A percentile compares a stretch with the other conserved stretches of the same genome.
phyloP scores from a whole-genome alignment of 1,140 invertebrate genomes.

The Bombus confusus region DNA sequence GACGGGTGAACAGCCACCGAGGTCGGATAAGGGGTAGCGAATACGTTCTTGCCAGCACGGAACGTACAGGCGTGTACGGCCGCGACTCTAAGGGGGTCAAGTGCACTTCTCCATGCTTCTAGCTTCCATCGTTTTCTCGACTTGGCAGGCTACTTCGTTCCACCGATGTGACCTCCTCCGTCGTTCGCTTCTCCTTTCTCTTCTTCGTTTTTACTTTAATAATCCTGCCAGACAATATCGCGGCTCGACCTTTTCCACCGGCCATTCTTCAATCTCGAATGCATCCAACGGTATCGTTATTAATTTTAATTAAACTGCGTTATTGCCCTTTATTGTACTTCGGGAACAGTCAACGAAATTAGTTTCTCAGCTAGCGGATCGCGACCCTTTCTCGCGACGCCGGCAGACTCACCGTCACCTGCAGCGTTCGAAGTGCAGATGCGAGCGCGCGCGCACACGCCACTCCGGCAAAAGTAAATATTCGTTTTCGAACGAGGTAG shows the following conservation, averaged over 20 bases:
- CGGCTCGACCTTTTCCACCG: conserved; percentile 7
- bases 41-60: conserved; percentile 30
- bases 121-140: conserved; percentile 39
- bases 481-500: conserved; percentile 13
- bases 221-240: conserved; percentile 61
- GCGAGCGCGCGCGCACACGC: too few relatives aligned
- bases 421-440: neutral
- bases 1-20: conserved; percentile 36
- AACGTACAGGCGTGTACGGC: conserved; percentile 34
- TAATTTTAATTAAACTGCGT: conserved; percentile 47
- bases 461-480: conserved; percentile 18
- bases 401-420: neutral
- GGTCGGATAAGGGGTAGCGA: conserved; percentile 41
- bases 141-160: conserved; percentile 22
- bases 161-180: conserved; percentile 18
- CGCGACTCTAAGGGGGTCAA: conserved; percentile 62
- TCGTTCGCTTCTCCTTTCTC: neutral
- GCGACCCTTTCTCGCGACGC: neutral
- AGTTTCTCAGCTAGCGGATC: neutral
- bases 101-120: conserved; percentile 44
- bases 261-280: conserved; percentile 28
- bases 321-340: conserved; percentile 39
- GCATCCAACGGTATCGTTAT: conserved; percentile 29
- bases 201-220: conserved; percentile 58
- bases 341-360: conserved; percentile 31